Evolutionary conservation across 92 coral and sea anemone genomes (phyloP).

Genomic region (Desmophyllum pertusum): DNA sequence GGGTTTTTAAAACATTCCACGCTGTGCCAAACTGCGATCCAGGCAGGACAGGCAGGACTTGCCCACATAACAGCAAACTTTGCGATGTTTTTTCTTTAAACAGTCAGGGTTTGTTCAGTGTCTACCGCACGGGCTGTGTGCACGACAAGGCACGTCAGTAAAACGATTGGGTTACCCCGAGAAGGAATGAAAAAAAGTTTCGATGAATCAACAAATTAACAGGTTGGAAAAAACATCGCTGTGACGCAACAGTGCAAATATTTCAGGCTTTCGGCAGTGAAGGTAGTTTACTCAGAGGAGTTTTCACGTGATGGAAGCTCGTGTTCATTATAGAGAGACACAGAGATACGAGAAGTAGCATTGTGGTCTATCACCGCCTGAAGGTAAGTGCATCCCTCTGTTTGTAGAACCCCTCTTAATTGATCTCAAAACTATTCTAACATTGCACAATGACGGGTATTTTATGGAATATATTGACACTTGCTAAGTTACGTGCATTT

Average conservation of each 20-base stretch:
- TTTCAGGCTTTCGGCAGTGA: background rate
- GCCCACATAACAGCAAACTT: background rate
- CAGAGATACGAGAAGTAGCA: background rate
- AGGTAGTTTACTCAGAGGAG: background rate
- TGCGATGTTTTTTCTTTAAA: constrained; percentile 6
- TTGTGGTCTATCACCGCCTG: no score
- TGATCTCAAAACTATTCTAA: background rate
- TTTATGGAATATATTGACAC: background rate
- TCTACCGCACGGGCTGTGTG: background rate
- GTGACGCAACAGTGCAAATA: background rate
- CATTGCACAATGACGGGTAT: background rate
- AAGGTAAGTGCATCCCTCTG: background rate
- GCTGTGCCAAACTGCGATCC: background rate
- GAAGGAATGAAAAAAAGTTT: constrained; percentile 15
- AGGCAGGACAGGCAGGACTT: background rate
- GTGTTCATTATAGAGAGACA: background rate
- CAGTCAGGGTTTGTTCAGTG: background rate
- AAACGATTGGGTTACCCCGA: constrained; percentile 17
- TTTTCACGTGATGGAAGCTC: background rate
- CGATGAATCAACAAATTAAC: background rate
- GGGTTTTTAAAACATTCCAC: background rate
- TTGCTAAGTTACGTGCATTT: background rate
- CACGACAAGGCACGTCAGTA: constrained; percentile 21
- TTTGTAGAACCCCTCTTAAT: background rate
- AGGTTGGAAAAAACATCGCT: background rate